Evolutionary conservation across 1,140 invertebrate genomes (phyloP), one percentile per base, ranked within the genome.

Genomic region (Frieseomelitta varia): DNA sequence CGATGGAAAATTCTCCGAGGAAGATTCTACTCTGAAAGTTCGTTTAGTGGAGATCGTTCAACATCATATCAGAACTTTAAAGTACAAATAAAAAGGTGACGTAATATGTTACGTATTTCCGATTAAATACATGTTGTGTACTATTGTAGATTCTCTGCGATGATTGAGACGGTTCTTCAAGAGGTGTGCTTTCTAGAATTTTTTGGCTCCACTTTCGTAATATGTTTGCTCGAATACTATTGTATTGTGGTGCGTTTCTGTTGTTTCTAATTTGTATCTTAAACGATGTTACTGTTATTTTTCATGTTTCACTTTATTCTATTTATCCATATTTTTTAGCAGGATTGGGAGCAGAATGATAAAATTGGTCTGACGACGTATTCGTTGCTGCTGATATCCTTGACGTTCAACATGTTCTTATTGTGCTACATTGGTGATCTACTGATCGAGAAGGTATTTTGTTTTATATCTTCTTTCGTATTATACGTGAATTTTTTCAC

Each of bases 161-260:
- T 30, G 30, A 67, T 93, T 19, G 91, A 91, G 61, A 61, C 80
- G 39, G 24, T 90, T 65, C 73, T 93, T 14, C 88, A 87, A 65
- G 85, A 87, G 76, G 80, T 90, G n/a, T 92, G 87, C 79, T 82
- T 92, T 3, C 56, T 91, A 8, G 91, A 93, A 58, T 75, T 93
- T 15, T 11, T 88, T 27, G 87, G 86, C 51, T 92, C 90, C n/a
- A 90, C 88, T 27, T 85, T 88, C 24, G 83, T 87, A 24, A 92
- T 93, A 72, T 92, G 91, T 30, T 74, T 92, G 30, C 69, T 92
- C 8, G 90, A 88, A 47, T 92, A 91, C 84, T 93, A 90, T 67
- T 90, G 88, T 30, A 88, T 93, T 67, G 82, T 80, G 89, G 93
- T 90, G 81, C 56, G 87, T 27, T 68, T 4, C 56, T 14, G 27